Base-by-base conservation (phyloP, 2,888 invertebrate genomes). In the Horisme vitalbata region DNA sequence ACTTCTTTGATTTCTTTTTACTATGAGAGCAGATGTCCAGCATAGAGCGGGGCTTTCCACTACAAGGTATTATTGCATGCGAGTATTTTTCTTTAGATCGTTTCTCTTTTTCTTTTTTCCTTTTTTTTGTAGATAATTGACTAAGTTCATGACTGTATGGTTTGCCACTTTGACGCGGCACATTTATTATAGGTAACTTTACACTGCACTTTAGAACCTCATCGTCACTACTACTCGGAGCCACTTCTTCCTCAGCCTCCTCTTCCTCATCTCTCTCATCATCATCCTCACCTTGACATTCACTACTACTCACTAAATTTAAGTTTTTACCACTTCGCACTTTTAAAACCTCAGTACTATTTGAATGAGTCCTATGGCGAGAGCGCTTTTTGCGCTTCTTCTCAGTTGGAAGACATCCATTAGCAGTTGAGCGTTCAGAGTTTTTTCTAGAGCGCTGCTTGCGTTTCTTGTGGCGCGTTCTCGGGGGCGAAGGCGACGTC, bases 91-190 rank as follows among this genome's bases (percentile, higher is more conserved):
- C 81, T 68, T 78, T 86, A 72, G 80, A 80, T 66, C 75, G 76
- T 72, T 71, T 72, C 70, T 79, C 81, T 64, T 79, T 86, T 61
- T 78, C 73, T 55, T 76, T 86, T 81, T 85, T 86, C 67, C 78
- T 81, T 68, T 86, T 87, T 83, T 83, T 89, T 60, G 84, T 79
- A 62, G 87, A 87, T 87, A 89, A 86, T 88, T 89, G 89, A 86
- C 90, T 89, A 82, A 90, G 88, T 85, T 88, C 79, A 83, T 90
- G 90, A 79, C 89, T 90, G 83, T 84, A 90, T 27, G 90, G 90
- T 77, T 90, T 90, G 55, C 90, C 90, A 79, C 86, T 86, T 56
- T 81, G 83, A 37, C 83, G 73, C 39, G 74, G 75, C 68, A 83
- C 68, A 69, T 73, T 83, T 63, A 77, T 75, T 75, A 83, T 70